These are phyloP conservation scores for Simalia tracyae DNA, from an alignment of 2,797 vertebrate genomes.

Conservation along the genomic window DNA sequence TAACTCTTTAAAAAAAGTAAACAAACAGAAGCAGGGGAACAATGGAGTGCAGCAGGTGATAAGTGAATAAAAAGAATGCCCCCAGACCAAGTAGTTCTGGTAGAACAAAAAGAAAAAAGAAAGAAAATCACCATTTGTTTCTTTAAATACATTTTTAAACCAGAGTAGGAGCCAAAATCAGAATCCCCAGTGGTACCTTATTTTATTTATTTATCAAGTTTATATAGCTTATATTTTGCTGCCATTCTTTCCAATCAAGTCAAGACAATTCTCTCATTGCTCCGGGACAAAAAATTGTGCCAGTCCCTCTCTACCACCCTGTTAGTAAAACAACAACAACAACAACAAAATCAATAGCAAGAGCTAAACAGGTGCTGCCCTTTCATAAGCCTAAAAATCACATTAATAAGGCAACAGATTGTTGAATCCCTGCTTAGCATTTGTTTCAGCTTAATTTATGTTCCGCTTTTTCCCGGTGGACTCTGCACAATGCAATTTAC, in stretches of 20 bases:
- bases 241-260: background rate
- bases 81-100: slow-evolving; percentile 13
- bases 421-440: background rate
- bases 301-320: background rate
- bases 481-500: background rate
- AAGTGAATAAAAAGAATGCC: slow-evolving; percentile 47
- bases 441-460: background rate
- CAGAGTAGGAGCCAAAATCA: background rate
- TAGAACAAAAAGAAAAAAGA: background rate
- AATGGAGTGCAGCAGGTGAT: background rate
- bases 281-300: background rate
- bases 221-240: background rate
- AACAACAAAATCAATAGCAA: background rate
- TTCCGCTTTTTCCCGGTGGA: background rate
- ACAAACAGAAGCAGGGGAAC: background rate
- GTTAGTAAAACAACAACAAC: background rate
- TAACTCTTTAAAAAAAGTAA: background rate
- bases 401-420: background rate
- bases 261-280: background rate
- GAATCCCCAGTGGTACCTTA: background rate
- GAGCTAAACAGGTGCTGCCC: background rate
- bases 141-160: background rate
- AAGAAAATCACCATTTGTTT: background rate
- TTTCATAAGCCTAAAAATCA: background rate
- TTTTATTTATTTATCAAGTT: background rate